Conservation (phyloP, 2,888 invertebrate species). For the Nomada lathburiana region DNA sequence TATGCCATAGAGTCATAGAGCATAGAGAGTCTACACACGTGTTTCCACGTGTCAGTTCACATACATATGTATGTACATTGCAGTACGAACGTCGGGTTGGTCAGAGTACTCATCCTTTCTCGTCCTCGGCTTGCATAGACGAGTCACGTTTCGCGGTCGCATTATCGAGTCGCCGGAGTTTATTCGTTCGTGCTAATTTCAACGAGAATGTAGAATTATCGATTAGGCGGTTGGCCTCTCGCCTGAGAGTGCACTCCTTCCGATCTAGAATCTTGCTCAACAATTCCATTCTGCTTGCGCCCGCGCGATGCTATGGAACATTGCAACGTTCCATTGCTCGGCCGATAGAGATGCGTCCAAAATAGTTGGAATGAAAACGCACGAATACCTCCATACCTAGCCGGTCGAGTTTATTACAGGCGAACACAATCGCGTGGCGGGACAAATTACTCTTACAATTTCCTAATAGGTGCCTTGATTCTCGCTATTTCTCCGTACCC, state of each 20-base stretch:
- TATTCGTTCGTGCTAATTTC: conserved; percentile 58
- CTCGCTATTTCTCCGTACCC: conserved; percentile 43
- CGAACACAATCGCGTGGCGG: no score
- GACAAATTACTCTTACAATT: neutral
- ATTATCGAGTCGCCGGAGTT: conserved; percentile 59
- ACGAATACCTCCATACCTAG: neutral
- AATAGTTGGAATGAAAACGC: conserved; percentile 7
- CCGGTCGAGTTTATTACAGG: neutral
- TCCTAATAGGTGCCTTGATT: neutral
- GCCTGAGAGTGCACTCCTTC: neutral
- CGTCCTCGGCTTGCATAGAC: conserved; percentile 22
- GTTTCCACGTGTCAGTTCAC: conserved; percentile 17
- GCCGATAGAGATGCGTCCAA: conserved; percentile 25
- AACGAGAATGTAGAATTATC: conserved; percentile 41
- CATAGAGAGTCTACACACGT: neutral
- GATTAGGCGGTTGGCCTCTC: conserved; percentile 23
- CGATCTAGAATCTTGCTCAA: conserved; percentile 35
- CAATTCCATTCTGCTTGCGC: conserved; percentile 17
- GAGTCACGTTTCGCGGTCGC: conserved; percentile 52
- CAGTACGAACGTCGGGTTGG: neutral
- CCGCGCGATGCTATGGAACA: conserved; percentile 16
- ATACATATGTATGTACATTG: neutral
- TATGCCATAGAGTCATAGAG: conserved; percentile 38
- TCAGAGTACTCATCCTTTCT: conserved; percentile 27
- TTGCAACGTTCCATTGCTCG: conserved; percentile 1